Evolutionary conservation across 2,113 vertebrate genomes (phyloP), one percentile per base, ranked within the genome.

Genomic region (Piprites chloris): DNA sequence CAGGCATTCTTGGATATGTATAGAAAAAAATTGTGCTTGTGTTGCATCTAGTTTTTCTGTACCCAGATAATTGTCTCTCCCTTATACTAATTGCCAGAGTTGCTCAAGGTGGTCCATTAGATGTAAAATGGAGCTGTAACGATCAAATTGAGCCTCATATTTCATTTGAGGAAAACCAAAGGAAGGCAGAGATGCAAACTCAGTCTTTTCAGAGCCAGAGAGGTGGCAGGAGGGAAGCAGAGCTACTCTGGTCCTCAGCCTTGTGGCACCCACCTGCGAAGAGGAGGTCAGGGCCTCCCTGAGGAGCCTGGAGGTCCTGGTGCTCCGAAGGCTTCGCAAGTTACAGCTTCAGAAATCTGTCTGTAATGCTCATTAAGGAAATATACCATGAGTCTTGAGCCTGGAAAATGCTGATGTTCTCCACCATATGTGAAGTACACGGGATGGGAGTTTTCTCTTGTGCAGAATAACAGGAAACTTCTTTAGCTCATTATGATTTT

Each of bases 321-420:
- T 17, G 53, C 50, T 94, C 72, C 18, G 39, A 63, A 49, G 80
- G 73, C 74, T 75, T 79, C 62, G 35, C 80, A 71, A 67, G 69
- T 84, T 91, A 63, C 75, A 67, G 55, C 66, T 82, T 95, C 71
- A 68, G 68, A 89, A 94, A 95, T 56, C 73, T 71, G 58, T 71
- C 93, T 85, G 53, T 55, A 90, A 75, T 71, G 58, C 62, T 96
- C 66, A 13, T 96, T 95, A 89, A 90, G 72, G 66, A 96, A 87
- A 47, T 85, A n/a, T 13, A 19, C 6, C 3, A 19, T 14, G 65
- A 69, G 49, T 81, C 26, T n/a, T 75, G 28, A 91, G 50, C 65
- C 85, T 81, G 44, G 62, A 39, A 42, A 66, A 75, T 55, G 53
- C 35, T 27, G 46, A 76, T 13, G 20, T 52, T 59, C 15, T 61